Evolutionary conservation across 2,888 invertebrate species (phyloP).

Genomic region (Conus canariensis): DNA sequence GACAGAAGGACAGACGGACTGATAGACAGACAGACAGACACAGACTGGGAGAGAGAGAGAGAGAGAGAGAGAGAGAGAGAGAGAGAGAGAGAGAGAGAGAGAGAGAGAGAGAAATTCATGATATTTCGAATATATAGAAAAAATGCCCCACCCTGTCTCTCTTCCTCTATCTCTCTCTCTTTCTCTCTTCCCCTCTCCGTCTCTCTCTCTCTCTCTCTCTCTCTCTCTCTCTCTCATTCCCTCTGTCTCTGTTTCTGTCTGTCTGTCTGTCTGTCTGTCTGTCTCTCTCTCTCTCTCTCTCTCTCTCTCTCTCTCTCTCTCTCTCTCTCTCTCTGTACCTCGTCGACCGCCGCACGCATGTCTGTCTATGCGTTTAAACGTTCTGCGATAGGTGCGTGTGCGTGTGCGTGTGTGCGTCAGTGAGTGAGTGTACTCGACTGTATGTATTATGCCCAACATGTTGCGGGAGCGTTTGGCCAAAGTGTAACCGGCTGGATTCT

Average conservation of each 20-base stretch:
- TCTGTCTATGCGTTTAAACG: background rate
- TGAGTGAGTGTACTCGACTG: background rate
- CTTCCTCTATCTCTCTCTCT: background rate
- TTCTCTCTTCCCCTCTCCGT: background rate
- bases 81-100: too few relatives aligned
- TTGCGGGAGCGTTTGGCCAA: too few relatives aligned
- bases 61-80: too few relatives aligned
- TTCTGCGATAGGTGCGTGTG: too few relatives aligned
- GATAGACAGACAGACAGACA: background rate
- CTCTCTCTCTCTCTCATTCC: background rate
- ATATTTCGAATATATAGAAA: background rate
- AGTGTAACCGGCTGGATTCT: too few relatives aligned
- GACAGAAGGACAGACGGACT: background rate
- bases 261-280: background rate
- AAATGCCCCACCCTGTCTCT: background rate
- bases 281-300: background rate
- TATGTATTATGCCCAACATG: background rate
- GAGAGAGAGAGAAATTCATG: too few relatives aligned
- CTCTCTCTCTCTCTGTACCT: background rate
- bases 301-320: background rate
- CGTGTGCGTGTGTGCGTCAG: background rate
- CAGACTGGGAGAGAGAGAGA: too few relatives aligned
- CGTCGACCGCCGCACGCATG: background rate
- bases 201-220: background rate
- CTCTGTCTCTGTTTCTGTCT: background rate